Evolutionary conservation across 2,797 vertebrate genomes (phyloP).

Genomic region (Amblyopsis hoosieri): DNA sequence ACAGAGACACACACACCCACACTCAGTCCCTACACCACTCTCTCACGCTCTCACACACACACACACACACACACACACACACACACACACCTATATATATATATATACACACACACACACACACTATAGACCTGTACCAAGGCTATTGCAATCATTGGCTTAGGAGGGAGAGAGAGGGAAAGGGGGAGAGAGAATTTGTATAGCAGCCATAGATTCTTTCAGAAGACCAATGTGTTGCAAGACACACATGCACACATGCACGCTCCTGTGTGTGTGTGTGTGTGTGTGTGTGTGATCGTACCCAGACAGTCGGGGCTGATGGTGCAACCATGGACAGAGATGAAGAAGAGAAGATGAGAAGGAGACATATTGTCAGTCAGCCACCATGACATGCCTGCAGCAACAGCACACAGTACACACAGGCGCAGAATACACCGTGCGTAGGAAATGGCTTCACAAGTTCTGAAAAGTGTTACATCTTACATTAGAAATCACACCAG

Average conservation of each 20-base stretch:
- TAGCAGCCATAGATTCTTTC: conserved; percentile 1
- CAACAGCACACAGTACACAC: conserved; percentile 27
- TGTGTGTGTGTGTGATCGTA: no score
- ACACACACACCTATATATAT: no score
- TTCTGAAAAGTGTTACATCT: neutral
- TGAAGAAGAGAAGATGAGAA: conserved; percentile 29
- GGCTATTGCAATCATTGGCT: conserved; percentile 1
- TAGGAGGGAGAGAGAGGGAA: neutral
- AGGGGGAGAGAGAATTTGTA: conserved; percentile 9
- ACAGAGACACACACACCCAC: no score
- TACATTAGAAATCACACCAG: neutral
- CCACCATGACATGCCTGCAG: conserved; percentile 60
- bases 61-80: no score
- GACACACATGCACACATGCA: neutral
- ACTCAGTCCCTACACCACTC: no score
- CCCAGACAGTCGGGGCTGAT: conserved; percentile 33
- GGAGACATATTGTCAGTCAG: conserved; percentile 55
- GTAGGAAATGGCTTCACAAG: neutral
- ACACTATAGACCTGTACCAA: neutral
- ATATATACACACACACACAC: conserved; percentile 5
- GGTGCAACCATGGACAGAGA: conserved; percentile 47
- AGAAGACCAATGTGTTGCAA: conserved; percentile 15
- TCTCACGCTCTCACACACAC: no score
- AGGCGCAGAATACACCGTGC: conserved; percentile 10
- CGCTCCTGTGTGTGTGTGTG: neutral